Conservation (phyloP, 2,113 vertebrate species). For the Penelope pileata region DNA sequence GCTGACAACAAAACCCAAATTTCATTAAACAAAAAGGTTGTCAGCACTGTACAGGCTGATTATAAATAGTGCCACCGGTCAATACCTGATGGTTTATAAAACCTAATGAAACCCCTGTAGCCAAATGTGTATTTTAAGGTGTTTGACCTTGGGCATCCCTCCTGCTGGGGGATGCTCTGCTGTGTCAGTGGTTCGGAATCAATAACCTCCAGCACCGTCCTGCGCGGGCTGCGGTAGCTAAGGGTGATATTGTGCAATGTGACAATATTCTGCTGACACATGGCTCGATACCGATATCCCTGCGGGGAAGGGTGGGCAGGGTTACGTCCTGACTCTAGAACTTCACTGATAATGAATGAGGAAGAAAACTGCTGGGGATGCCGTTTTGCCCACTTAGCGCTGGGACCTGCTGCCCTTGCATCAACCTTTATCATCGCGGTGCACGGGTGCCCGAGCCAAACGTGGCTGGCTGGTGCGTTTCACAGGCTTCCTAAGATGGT, state of each 20-base stretch:
- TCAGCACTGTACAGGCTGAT: constrained; percentile 29
- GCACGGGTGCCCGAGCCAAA: accelerated
- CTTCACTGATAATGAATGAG: neutral
- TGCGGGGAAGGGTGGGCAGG: neutral
- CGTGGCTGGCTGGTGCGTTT: neutral
- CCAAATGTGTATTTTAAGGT: constrained; percentile 57
- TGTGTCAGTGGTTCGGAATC: constrained; percentile 54
- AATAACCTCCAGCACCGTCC: constrained; percentile 32
- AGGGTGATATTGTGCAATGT: constrained; percentile 58
- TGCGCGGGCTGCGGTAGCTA: neutral
- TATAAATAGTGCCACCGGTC: constrained; percentile 41
- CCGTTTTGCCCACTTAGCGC: neutral
- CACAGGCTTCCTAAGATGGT: neutral
- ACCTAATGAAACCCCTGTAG: constrained; percentile 49
- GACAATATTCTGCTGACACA: constrained; percentile 47
- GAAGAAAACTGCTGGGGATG: neutral
- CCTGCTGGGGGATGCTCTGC: constrained; percentile 41
- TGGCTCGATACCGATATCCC: neutral
- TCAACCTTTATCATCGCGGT: neutral
- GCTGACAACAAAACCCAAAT: constrained; percentile 41
- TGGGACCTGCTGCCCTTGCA: neutral
- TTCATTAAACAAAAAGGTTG: constrained; percentile 31
- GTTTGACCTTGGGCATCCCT: constrained; percentile 56
- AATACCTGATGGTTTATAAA: constrained; percentile 50
- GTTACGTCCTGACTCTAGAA: constrained; percentile 8